phyloP scores from a whole-genome alignment of 1,140 invertebrate species.

The Popillia japonica region DNA sequence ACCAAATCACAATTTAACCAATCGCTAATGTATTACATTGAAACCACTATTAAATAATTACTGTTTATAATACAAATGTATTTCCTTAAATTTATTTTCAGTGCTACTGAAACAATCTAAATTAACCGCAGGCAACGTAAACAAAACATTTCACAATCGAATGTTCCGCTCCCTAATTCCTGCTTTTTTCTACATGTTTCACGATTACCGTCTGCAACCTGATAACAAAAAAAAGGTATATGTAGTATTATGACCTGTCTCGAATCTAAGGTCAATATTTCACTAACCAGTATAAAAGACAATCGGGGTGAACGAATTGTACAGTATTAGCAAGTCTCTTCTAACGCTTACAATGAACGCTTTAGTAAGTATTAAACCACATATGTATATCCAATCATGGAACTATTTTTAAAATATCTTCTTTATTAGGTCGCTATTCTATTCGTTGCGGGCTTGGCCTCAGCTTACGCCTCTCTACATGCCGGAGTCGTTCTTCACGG shows the following conservation, averaged over 20 bases:
- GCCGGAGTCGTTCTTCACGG: slow-evolving; percentile 42
- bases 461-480: background rate
- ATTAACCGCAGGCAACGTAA: background rate
- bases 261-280: slow-evolving; percentile 13
- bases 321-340: background rate
- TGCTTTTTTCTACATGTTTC: background rate
- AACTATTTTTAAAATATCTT: background rate
- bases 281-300: slow-evolving; percentile 11
- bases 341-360: slow-evolving; percentile 26
- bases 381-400: too few relatives aligned
- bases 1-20: too few relatives aligned
- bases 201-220: background rate
- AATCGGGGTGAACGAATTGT: slow-evolving; percentile 15
- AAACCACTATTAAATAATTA: background rate
- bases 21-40: too few relatives aligned
- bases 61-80: background rate
- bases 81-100: background rate
- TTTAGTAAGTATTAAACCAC: background rate
- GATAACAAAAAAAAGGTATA: background rate
- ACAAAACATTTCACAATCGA: background rate
- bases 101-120: background rate
- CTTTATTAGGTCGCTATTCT: slow-evolving; percentile 22
- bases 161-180: background rate
- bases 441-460: slow-evolving; percentile 7
- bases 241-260: background rate